phyloP scores from a whole-genome alignment of 2,888 invertebrate genomes.

The Dryobotodes eremita region DNA sequence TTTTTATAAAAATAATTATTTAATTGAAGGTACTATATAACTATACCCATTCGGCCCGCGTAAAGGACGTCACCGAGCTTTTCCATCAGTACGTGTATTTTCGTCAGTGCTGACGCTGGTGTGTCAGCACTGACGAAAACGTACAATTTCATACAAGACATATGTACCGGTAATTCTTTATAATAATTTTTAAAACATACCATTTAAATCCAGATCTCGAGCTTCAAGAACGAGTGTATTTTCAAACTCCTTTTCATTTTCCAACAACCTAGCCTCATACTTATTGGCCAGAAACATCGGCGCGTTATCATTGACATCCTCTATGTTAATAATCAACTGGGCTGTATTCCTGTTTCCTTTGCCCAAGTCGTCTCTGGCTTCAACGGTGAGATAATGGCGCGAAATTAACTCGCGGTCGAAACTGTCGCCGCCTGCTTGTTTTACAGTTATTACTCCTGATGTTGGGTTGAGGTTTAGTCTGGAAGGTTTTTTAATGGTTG shows the following conservation, averaged over 20 bases:
- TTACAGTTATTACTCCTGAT: slow-evolving; percentile 96
- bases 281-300: slow-evolving; percentile 95
- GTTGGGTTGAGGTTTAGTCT: slow-evolving; percentile 95
- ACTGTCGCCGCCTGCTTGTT: slow-evolving; percentile 93
- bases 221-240: slow-evolving; percentile 94
- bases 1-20: too few species aligned
- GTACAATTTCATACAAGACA: not conserved
- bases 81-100: too few species aligned
- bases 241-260: slow-evolving; percentile 95
- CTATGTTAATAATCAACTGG: slow-evolving; percentile 95
- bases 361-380: slow-evolving; percentile 97
- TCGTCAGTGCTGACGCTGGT: too few species aligned
- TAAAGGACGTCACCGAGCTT: too few species aligned
- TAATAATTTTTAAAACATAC: slow-evolving; percentile 78
- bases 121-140: not conserved
- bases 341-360: slow-evolving; percentile 95
- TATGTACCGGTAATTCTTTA: not conserved
- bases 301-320: slow-evolving; percentile 97
- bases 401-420: slow-evolving; percentile 97
- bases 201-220: slow-evolving; percentile 96
- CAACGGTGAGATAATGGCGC: slow-evolving; percentile 96
- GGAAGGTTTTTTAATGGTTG: slow-evolving; percentile 23
- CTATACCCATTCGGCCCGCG: too few species aligned
- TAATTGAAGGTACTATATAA: too few species aligned
- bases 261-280: slow-evolving; percentile 95